These are phyloP conservation scores for Calycopis cecrops DNA, from an alignment of 1,140 invertebrate species.

Conservation along the genomic window DNA sequence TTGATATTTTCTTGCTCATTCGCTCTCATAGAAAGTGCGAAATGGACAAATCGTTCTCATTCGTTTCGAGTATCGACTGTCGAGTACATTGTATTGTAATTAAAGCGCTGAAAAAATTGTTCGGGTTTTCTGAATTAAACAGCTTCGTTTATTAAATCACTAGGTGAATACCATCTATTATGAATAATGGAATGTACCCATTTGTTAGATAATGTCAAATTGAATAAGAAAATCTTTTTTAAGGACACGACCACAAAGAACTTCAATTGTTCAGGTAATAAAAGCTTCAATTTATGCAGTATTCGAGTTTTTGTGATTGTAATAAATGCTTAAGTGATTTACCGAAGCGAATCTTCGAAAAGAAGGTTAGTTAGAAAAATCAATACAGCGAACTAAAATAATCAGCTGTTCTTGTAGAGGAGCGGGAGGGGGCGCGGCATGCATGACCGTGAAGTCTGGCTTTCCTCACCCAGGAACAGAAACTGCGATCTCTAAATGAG, in stretches of 20 bases:
- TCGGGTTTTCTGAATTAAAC: constrained; percentile 54
- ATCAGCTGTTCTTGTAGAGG: constrained; percentile 69
- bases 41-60: constrained; percentile 41
- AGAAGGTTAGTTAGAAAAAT: constrained; percentile 70
- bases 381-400: constrained; percentile 71
- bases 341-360: constrained; percentile 12
- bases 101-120: constrained; percentile 30
- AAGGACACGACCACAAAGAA: constrained; percentile 69
- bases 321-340: constrained; percentile 2
- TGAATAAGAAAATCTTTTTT: constrained; percentile 71
- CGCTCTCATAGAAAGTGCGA: constrained; percentile 34
- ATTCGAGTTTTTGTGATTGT: background rate
- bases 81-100: constrained; percentile 30
- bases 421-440: constrained; percentile 56
- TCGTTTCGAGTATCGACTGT: constrained; percentile 32
- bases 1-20: constrained; percentile 35
- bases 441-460: constrained; percentile 55
- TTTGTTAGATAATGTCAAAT: constrained; percentile 77
- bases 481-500: too few species aligned
- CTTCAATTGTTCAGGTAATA: constrained; percentile 72
- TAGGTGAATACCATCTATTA: constrained; percentile 47
- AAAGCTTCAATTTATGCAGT: constrained; percentile 19
- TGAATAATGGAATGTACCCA: constrained; percentile 78
- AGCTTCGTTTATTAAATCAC: constrained; percentile 34
- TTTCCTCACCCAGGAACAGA: constrained; percentile 20